Evolutionary conservation across 2,888 invertebrate species (phyloP).

Genomic region (Proisotoma minuta): DNA sequence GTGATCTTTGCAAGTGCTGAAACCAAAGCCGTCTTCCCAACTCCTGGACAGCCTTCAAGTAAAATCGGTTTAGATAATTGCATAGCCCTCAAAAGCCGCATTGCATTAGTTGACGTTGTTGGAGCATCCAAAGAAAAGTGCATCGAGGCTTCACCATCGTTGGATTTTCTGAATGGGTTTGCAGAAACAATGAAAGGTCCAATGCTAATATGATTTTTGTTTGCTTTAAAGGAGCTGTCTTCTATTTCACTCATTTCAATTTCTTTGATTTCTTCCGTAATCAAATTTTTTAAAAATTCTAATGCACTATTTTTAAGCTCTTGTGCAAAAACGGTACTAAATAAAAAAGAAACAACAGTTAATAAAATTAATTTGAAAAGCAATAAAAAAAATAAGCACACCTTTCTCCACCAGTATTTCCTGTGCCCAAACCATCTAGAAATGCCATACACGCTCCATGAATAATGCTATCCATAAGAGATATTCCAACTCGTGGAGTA

Average conservation of each 20-base stretch:
- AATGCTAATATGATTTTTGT: not conserved
- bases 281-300: conserved; percentile 9
- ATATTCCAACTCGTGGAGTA: conserved; percentile 54
- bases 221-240: not conserved
- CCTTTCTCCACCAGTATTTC: conserved; percentile 68
- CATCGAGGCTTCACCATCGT: not conserved
- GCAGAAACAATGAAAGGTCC: conserved; percentile 33
- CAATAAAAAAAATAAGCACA: not conserved
- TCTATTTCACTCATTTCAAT: not conserved
- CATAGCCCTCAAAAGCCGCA: conserved; percentile 79
- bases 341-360: not conserved
- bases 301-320: not conserved
- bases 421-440: conserved; percentile 83
- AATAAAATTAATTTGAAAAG: not conserved
- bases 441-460: conserved; percentile 90
- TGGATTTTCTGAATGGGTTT: not conserved
- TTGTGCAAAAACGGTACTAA: not conserved
- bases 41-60: conserved; percentile 95
- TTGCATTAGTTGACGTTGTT: conserved; percentile 73
- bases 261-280: not conserved
- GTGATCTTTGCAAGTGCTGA: conserved; percentile 38
- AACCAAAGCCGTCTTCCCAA: conserved; percentile 95
- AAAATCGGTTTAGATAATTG: conserved; percentile 80
- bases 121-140: conserved; percentile 70
- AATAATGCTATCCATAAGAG: conserved; percentile 59